Evolutionary conservation across 2,113 vertebrate species (phyloP).

Genomic region (Sphyrna mokarran): DNA sequence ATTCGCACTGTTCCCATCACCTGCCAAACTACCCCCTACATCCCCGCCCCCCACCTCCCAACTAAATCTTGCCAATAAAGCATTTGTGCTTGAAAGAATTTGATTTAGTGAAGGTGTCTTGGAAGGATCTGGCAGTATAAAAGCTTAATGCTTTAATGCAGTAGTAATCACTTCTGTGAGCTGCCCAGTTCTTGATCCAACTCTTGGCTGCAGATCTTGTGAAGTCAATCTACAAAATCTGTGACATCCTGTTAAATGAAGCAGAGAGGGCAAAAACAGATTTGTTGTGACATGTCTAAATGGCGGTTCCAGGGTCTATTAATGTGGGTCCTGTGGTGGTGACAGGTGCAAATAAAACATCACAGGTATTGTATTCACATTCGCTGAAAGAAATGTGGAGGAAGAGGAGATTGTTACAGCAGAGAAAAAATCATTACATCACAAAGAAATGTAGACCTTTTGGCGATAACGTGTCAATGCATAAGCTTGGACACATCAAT

Average conservation of each 20-base stretch:
- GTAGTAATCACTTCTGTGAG: not conserved
- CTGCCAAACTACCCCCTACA: too few relatives aligned
- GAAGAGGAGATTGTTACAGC: not conserved
- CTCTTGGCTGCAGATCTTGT: not conserved
- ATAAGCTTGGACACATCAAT: not conserved
- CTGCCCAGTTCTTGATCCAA: not conserved
- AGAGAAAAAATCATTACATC: not conserved
- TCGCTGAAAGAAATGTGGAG: not conserved
- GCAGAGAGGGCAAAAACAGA: not conserved
- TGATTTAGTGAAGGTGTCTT: not conserved
- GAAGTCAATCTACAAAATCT: not conserved
- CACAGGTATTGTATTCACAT: not conserved
- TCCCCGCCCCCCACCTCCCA: too few relatives aligned
- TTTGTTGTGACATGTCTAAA: not conserved
- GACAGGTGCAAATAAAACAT: not conserved
- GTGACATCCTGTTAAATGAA: not conserved
- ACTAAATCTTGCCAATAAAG: not conserved
- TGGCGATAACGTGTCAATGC: not conserved
- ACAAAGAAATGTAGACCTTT: not conserved
- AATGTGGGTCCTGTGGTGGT: not conserved
- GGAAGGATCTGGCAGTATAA: not conserved
- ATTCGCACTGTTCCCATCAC: not conserved
- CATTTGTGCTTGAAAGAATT: not conserved
- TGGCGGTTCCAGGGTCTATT: not conserved
- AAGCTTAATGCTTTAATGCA: not conserved